These are phyloP conservation scores for Eutolmus rufibarbis DNA, from an alignment of 2,888 invertebrate species.

Conservation along the genomic window DNA sequence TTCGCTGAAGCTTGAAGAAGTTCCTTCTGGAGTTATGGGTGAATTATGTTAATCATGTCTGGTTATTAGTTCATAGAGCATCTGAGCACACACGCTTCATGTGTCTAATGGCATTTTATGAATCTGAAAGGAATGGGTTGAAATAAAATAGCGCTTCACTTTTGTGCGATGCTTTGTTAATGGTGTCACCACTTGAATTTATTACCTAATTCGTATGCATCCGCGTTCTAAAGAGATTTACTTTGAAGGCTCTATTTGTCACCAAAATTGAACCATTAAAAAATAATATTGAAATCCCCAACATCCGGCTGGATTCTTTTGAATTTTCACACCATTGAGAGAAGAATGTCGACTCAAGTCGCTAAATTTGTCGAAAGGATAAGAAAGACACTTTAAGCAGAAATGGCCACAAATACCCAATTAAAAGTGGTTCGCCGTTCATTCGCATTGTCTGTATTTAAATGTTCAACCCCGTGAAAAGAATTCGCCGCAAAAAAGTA, in stretches of 20 bases:
- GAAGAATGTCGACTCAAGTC: neutral
- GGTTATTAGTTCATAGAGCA: neutral
- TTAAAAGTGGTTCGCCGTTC: neutral
- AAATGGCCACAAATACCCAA: neutral
- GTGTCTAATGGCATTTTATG: neutral
- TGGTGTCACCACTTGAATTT: neutral
- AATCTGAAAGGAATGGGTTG: neutral
- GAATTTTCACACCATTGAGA: neutral
- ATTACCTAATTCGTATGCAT: neutral
- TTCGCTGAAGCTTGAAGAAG: neutral
- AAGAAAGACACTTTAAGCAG: neutral
- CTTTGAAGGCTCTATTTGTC: neutral
- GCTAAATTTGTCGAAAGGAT: neutral
- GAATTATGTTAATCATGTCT: neutral
- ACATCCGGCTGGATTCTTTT: neutral
- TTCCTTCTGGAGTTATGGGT: neutral
- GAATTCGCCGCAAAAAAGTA: neutral
- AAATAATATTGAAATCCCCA: neutral
- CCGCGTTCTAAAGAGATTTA: neutral
- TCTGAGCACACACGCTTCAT: neutral
- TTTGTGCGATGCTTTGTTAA: neutral
- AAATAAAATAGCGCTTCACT: neutral
- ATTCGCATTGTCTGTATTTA: neutral
- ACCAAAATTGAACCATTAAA: neutral
- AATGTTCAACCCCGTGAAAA: neutral